Conservation (phyloP, 35 echinoderm and acorn worm species). For the Ophiothrix spiculata region DNA sequence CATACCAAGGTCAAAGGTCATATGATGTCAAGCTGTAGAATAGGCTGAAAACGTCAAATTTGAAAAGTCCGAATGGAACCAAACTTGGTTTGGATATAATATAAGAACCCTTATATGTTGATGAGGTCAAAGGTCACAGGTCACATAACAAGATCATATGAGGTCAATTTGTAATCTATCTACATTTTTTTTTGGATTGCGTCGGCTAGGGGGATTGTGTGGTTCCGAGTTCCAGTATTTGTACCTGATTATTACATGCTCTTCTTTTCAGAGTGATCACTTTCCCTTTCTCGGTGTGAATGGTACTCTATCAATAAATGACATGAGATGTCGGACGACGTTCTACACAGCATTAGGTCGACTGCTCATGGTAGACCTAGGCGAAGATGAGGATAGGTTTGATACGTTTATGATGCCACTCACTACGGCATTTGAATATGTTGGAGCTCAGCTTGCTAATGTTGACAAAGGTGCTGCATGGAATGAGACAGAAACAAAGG, state of each 20-base stretch:
- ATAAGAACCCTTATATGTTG: no score
- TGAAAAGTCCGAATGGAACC: no score
- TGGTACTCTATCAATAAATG: constrained; percentile 84
- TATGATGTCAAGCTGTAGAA: no score
- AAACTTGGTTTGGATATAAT: no score
- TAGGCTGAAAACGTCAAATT: no score
- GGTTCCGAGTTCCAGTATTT: no score
- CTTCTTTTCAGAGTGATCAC: constrained; percentile 94
- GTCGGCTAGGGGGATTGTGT: no score
- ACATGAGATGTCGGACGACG: constrained; percentile 96
- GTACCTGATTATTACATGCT: no score
- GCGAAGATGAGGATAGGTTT: constrained; percentile 95
- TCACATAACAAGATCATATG: not conserved
- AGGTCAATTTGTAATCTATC: no score
- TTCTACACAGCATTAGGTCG: constrained; percentile 96
- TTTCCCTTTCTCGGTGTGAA: constrained; percentile 97
- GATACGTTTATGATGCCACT: constrained; percentile 94
- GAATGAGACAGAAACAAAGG: constrained; percentile 96
- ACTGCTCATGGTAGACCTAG: constrained; percentile 95
- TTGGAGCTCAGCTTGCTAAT: constrained; percentile 80
- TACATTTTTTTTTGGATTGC: no score
- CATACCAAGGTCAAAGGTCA: no score
- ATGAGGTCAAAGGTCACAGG: no score
- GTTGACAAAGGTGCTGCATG: constrained; percentile 63
- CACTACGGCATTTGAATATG: constrained; percentile 81